phyloP scores from a whole-genome alignment of 2,797 vertebrate genomes.

The Sebastes wilsoni region DNA sequence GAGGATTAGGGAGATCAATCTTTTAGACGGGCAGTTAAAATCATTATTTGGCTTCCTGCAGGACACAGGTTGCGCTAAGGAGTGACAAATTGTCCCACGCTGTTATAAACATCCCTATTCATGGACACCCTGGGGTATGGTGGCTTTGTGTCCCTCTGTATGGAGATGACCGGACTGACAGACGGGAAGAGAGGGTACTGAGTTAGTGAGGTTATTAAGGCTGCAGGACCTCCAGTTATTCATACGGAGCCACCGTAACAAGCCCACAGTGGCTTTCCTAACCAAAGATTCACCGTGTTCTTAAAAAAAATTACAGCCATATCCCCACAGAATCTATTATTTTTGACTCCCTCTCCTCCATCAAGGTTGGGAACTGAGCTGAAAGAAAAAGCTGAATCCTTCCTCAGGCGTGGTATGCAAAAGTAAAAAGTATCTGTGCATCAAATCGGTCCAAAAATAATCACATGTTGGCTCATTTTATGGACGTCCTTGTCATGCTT shows the following conservation, averaged over 20 bases:
- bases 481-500: not conserved
- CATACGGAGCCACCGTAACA: slow-evolving; percentile 51
- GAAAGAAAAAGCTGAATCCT: slow-evolving; percentile 14
- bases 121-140: slow-evolving; percentile 22
- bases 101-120: slow-evolving; percentile 70
- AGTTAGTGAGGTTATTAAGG: slow-evolving; percentile 63
- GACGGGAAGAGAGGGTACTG: slow-evolving; percentile 20
- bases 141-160: slow-evolving; percentile 32
- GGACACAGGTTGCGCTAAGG: slow-evolving; percentile 65
- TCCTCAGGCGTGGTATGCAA: slow-evolving; percentile 3
- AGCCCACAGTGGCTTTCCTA: slow-evolving; percentile 48
- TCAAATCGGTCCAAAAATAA: slow-evolving; percentile 24
- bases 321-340: slow-evolving; percentile 69
- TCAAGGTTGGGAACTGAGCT: slow-evolving; percentile 58
- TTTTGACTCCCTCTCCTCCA: slow-evolving; percentile 51
- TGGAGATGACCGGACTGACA: slow-evolving; percentile 47
- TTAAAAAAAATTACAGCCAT: slow-evolving; percentile 43
- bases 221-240: slow-evolving; percentile 58
- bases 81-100: slow-evolving; percentile 69
- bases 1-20: slow-evolving; percentile 77
- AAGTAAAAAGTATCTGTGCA: not conserved
- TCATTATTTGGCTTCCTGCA: slow-evolving; percentile 80
- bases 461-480: not conserved
- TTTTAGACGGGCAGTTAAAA: slow-evolving; percentile 75
- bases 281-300: slow-evolving; percentile 59